A percentile compares a stretch with the other conserved stretches of the same genome.
Evolutionary conservation across 2,888 invertebrate species (phyloP).

Genomic region (Empis stercorea): DNA sequence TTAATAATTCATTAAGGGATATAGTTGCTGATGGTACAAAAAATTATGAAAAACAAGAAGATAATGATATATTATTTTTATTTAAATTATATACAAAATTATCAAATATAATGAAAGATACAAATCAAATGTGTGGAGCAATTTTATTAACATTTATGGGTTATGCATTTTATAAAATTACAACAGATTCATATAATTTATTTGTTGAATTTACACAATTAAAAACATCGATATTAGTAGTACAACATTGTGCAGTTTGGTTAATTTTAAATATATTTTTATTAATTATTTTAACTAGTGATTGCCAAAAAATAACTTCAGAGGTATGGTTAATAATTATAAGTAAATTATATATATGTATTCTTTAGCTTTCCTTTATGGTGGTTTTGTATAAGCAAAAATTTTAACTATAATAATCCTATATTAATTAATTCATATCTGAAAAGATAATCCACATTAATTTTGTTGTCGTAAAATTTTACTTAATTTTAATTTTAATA

Average conservation of each 20-base stretch:
- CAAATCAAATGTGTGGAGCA: constrained; percentile 28
- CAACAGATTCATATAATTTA: constrained; percentile 29
- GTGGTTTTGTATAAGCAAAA: no score
- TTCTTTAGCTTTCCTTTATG: no score
- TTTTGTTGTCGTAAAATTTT: no score
- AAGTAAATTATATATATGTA: not conserved
- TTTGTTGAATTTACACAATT: constrained; percentile 27
- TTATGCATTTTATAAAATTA: constrained; percentile 30
- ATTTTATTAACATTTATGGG: constrained; percentile 29
- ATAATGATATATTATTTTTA: constrained; percentile 24
- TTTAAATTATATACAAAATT: constrained; percentile 29
- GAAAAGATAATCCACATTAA: no score
- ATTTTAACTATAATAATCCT: no score
- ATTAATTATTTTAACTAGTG: constrained; percentile 22
- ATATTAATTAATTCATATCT: no score
- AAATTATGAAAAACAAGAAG: constrained; percentile 12
- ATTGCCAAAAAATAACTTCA: constrained; percentile 24
- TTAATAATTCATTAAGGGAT: constrained; percentile 23
- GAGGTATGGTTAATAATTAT: constrained; percentile 19
- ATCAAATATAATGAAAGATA: constrained; percentile 24
- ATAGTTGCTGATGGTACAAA: constrained; percentile 12
- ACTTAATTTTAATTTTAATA: no score
- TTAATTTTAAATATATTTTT: constrained; percentile 22
- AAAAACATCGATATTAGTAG: constrained; percentile 18
- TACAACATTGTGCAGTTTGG: constrained; percentile 25